These are phyloP conservation scores for Vanessa cardui DNA, from an alignment of 2,888 invertebrate genomes.

Conservation along the genomic window DNA sequence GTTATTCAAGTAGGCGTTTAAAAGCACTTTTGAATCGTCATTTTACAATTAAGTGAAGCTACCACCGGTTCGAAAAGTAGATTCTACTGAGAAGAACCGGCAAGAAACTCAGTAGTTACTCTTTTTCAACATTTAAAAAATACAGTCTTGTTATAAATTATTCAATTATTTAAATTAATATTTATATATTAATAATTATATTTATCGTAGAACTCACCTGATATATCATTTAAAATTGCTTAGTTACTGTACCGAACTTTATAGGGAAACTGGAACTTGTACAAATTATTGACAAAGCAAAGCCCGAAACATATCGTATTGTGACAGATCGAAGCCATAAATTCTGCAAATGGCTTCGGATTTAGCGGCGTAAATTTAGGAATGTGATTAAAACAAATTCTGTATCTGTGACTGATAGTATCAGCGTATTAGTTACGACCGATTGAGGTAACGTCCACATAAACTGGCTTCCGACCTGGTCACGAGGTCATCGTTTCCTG, in stretches of 20 bases:
- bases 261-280: background rate
- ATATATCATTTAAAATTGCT: conserved; percentile 15
- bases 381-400: conserved; percentile 9
- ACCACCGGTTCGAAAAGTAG: too few species aligned
- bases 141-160: too few species aligned
- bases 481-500: too few species aligned
- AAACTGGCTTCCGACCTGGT: too few species aligned
- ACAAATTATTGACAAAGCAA: conserved; percentile 54
- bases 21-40: too few species aligned
- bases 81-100: too few species aligned
- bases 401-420: conserved; percentile 4
- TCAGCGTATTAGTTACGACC: background rate
- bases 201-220: background rate
- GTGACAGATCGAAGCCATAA: conserved; percentile 57
- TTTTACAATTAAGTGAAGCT: too few species aligned
- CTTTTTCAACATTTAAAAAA: too few species aligned
- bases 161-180: too few species aligned
- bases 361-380: conserved; percentile 38
- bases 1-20: too few species aligned
- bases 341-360: conserved; percentile 53
- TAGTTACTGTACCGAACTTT: background rate
- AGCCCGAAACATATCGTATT: conserved; percentile 51
- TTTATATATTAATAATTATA: background rate
- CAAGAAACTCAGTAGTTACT: too few species aligned
- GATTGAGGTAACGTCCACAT: background rate